These are phyloP conservation scores for Bugula neritina DNA, from an alignment of 2,888 invertebrate genomes.

Conservation along the genomic window DNA sequence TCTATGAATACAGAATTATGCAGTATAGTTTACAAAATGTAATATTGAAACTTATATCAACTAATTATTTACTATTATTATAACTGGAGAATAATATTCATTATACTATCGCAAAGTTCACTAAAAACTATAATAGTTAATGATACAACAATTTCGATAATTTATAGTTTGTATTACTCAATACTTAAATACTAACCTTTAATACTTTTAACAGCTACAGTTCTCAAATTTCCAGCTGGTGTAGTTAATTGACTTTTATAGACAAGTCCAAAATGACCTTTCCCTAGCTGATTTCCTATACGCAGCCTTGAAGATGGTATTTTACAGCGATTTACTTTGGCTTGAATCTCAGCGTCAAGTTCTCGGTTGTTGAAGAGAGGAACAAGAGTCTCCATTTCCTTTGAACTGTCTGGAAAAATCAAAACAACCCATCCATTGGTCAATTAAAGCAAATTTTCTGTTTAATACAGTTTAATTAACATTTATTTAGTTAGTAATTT, in stretches of 20 bases:
- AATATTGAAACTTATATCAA: too few species aligned
- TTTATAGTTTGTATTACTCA: neutral
- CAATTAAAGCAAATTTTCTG: too few species aligned
- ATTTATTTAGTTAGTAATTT: too few species aligned
- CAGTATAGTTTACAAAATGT: too few species aligned
- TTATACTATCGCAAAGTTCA: too few species aligned
- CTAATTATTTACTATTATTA: too few species aligned
- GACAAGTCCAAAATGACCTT: conserved; percentile 20
- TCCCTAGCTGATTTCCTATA: conserved; percentile 3
- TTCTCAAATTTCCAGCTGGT: neutral
- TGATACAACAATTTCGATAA: neutral
- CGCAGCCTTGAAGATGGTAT: neutral
- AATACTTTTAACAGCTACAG: conserved; percentile 4
- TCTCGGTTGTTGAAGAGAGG: neutral
- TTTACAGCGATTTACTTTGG: conserved; percentile 7
- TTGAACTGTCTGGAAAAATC: neutral
- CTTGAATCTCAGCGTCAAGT: neutral
- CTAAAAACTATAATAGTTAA: too few species aligned
- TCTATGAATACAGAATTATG: too few species aligned
- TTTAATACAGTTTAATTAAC: too few species aligned
- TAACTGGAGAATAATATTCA: too few species aligned
- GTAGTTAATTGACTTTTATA: conserved; percentile 12
- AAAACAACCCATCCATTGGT: too few species aligned
- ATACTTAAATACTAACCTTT: neutral
- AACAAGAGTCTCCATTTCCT: neutral